Base-by-base conservation (phyloP, 1,140 invertebrate genomes). In the Chymomyza costata region DNA sequence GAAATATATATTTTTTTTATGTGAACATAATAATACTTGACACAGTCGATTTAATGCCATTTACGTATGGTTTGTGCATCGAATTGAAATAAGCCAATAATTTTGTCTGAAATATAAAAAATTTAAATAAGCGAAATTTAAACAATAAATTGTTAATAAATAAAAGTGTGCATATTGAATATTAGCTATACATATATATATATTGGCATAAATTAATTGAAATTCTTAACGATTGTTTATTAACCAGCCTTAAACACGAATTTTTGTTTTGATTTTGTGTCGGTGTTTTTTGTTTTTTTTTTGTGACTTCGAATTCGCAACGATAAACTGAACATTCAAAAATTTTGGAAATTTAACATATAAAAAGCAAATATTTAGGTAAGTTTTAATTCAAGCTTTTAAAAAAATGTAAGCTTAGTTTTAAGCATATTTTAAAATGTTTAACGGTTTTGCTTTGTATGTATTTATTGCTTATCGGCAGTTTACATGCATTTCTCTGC, bases 1-100 rank as follows among this genome's bases (percentile, higher is more conserved):
- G 45, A 40, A 34, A 8, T 46, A 21, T 61, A 32, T 56, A 51
- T 52, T 50, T 52, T 61, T 32, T 46, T 61, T 16, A 3, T 18
- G 52, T 45, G 46, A 35, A 21, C 34, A 32, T 38, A 21, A 56
- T 56, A 50, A 32, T 25, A 31, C 16, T 16, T 19, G 25, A 32
- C n/a, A n/a, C n/a, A 25, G 18, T 34, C 37, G n/a, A 49, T 28
- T 17, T 11, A 6, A 52, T 25, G 45, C 44, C 16, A 54, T 47
- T 17, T 53, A 25, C 16, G 5, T 38, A 38, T 13, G 38, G 13
- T 19, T 32, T 47, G 8, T 31, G 51, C 13, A 40, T 30, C 35
- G 16, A 46, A 46, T 53, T 45, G 13, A 52, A 21, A 52, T 53
- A 6, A 30, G 47, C 14, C 32, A 43, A 45, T 53, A n/a, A 41